Evolutionary conservation across 2,797 vertebrate genomes (phyloP), one percentile per base, ranked within the genome.

Genomic region (Gymnodraco acuticeps): DNA sequence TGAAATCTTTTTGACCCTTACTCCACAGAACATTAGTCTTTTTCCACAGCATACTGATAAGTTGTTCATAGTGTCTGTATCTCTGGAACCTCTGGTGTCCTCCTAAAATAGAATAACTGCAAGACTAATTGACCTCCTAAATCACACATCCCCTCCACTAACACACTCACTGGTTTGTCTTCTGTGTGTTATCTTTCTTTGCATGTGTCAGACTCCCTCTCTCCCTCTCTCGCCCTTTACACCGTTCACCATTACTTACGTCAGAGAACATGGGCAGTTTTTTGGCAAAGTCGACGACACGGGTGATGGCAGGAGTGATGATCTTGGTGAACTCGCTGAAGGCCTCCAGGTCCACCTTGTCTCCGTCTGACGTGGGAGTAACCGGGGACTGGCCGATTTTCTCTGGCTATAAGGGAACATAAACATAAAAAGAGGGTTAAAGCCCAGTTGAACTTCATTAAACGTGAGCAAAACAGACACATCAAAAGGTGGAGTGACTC

Each of bases 271-370:
- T 98, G 95, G 98, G 97, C 93, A 99, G 93, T 94, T 99, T 99
- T 96, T 99, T 99, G 96, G 98, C 98, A 95, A 99, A 99, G 95
- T 99, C 97, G 75, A 99, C 98, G 68, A 99, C 98, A 3, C 98
- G 97, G 11, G 98, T 99, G 94, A 99, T 99, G 94, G 98, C 98
- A 9, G 98, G 98, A 81, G 98, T 99, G 93, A 99, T 98, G 95
- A 99, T 99, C 95, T 98, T 99, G 92, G 98, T 99, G 96, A 99
- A 99, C 94, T 99, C 97, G 53, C 98, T 99, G 95, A 99, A 99
- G 65, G 97, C 98, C 89, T 99, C 97, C 86, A 99, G 94, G 92
- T 98, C 97, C 76, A 98, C 97, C 94, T 98, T 99, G 90, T 99
- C 98, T 84, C 96, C 96, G 0, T 98, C 97, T 0, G 96, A 96